Evolutionary conservation across 2,888 invertebrate species (phyloP).

Genomic region (Cremastinae sp.): DNA sequence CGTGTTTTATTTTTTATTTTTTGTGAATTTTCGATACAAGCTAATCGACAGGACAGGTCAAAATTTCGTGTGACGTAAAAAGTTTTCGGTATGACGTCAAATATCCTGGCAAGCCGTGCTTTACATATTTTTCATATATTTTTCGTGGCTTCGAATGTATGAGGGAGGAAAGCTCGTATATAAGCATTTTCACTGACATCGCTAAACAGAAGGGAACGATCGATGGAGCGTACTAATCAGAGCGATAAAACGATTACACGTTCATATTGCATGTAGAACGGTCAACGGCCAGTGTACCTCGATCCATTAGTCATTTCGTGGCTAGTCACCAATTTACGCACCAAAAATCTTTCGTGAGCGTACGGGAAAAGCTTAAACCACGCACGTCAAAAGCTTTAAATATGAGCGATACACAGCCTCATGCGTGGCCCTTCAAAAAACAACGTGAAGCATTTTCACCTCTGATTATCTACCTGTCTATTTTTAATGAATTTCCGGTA

Average conservation of each 20-base stretch:
- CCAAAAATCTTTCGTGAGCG: constrained; percentile 2
- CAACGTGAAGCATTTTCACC: too few relatives aligned
- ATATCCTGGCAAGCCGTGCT: too few relatives aligned
- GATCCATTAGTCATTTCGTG: constrained; percentile 52
- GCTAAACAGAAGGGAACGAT: constrained; percentile 47
- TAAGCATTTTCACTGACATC: constrained; percentile 9
- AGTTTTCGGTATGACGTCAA: too few relatives aligned
- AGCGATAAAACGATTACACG: constrained; percentile 61
- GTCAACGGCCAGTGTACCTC: constrained; percentile 46
- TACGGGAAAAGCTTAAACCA: constrained; percentile 1
- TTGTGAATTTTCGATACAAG: too few relatives aligned
- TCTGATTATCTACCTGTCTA: too few relatives aligned
- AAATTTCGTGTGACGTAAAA: too few relatives aligned
- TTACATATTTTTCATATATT: too few relatives aligned
- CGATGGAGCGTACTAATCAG: constrained; percentile 58
- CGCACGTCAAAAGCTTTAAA: neutral
- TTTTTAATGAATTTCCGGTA: too few relatives aligned
- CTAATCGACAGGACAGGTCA: too few relatives aligned
- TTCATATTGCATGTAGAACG: constrained; percentile 55
- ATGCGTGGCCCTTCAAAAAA: too few relatives aligned
- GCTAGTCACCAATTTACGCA: constrained; percentile 36
- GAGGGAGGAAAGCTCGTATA: neutral
- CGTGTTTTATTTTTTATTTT: too few relatives aligned
- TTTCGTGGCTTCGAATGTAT: too few relatives aligned
- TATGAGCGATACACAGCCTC: neutral